Percentiles rank a stretch among this genome's conserved stretches.
Conservation (phyloP, 2,113 vertebrate species). For the Bagarius yarrelli region DNA sequence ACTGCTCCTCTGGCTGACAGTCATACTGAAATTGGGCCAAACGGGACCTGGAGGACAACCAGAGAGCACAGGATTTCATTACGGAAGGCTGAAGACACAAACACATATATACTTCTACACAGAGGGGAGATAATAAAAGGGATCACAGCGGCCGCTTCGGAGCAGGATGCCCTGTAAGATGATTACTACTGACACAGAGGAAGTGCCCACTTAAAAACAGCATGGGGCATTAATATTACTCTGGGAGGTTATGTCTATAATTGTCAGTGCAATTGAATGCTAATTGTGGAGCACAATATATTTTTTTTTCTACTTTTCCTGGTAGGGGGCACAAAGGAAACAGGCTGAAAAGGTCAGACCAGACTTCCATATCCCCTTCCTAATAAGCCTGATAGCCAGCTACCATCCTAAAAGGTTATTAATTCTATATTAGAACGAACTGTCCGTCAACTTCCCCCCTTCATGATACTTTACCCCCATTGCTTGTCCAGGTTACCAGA, state of each 20-base stretch:
- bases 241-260: not conserved
- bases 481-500: too few relatives aligned
- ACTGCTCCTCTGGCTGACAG: slow-evolving; percentile 72
- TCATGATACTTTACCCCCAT: not conserved
- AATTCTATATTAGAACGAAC: not conserved
- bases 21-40: slow-evolving; percentile 87
- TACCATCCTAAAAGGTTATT: not conserved
- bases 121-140: not conserved
- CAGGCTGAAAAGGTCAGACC: not conserved
- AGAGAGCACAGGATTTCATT: slow-evolving; percentile 4
- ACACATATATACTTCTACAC: not conserved
- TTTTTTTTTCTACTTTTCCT: not conserved
- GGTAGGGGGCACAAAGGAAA: too few relatives aligned
- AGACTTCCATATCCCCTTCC: not conserved
- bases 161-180: not conserved
- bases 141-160: not conserved
- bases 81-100: not conserved
- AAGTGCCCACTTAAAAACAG: not conserved
- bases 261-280: not conserved
- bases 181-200: slow-evolving; percentile 8
- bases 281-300: not conserved
- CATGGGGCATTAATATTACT: not conserved
- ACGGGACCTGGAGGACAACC: slow-evolving; percentile 75
- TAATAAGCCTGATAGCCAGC: not conserved
- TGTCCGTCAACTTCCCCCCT: not conserved